Evolutionary conservation across 2,797 vertebrate species (phyloP).

Genomic region (Buceros bicornis): DNA sequence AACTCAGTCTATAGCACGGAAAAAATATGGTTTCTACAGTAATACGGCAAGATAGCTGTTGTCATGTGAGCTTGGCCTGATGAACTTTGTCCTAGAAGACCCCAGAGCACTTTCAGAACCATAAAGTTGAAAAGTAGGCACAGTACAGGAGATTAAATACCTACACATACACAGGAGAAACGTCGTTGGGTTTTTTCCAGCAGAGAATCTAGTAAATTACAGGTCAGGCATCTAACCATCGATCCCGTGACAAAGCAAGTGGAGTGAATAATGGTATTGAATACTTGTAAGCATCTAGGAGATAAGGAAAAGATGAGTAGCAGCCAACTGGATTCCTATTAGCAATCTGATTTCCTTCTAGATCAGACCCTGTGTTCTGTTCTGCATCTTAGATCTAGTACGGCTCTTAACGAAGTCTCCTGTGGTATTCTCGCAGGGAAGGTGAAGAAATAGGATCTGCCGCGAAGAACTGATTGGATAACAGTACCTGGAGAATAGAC

Average conservation of each 20-base stretch:
- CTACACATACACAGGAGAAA: background rate
- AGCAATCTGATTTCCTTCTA: background rate
- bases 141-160: background rate
- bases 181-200: background rate
- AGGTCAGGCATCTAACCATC: background rate
- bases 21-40: background rate
- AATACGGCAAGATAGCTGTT: background rate
- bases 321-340: background rate
- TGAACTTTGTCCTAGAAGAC: background rate
- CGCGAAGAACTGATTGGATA: background rate
- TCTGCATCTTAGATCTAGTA: background rate
- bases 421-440: background rate
- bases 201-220: background rate
- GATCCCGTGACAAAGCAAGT: background rate
- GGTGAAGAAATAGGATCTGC: background rate
- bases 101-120: background rate
- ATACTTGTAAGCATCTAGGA: background rate
- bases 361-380: background rate
- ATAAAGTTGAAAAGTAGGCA: background rate
- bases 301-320: background rate
- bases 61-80: background rate
- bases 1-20: background rate
- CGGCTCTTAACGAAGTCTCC: background rate
- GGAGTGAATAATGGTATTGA: background rate
- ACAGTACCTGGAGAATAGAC: background rate